A percentile compares a stretch with the other conserved stretches of the same genome.
phyloP scores from a whole-genome alignment of 2,888 invertebrate species.

The Trichogramma evanescens region DNA sequence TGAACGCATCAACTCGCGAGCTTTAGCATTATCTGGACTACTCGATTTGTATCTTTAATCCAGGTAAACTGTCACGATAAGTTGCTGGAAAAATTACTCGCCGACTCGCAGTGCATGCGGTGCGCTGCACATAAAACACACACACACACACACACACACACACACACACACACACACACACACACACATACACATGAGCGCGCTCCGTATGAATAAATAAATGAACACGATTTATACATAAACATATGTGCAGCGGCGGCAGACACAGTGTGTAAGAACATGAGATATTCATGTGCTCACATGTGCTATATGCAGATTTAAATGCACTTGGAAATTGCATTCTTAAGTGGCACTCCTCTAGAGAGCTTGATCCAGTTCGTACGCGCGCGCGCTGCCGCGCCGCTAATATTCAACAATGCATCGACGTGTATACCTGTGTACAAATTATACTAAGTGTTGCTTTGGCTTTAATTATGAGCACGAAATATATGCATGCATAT shows the following conservation, averaged over 20 bases:
- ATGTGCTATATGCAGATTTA: not conserved
- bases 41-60: not conserved
- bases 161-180: too few relatives aligned
- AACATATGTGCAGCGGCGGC: too few relatives aligned
- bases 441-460: not conserved
- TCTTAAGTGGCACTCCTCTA: not conserved
- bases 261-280: too few relatives aligned
- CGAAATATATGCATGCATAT: not conserved
- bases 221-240: too few relatives aligned
- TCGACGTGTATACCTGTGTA: not conserved
- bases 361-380: not conserved
- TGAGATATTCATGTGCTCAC: too few relatives aligned
- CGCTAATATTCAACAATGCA: constrained; percentile 7
- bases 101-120: not conserved
- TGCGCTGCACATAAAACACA: too few relatives aligned
- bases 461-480: not conserved
- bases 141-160: too few relatives aligned
- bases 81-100: not conserved
- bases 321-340: constrained; percentile 4
- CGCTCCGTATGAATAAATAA: too few relatives aligned
- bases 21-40: too few relatives aligned
- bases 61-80: not conserved
- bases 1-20: too few relatives aligned
- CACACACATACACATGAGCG: too few relatives aligned
- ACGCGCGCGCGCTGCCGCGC: not conserved